phyloP scores from a whole-genome alignment of 2,888 invertebrate species.

The Pseudococcus viburni region DNA sequence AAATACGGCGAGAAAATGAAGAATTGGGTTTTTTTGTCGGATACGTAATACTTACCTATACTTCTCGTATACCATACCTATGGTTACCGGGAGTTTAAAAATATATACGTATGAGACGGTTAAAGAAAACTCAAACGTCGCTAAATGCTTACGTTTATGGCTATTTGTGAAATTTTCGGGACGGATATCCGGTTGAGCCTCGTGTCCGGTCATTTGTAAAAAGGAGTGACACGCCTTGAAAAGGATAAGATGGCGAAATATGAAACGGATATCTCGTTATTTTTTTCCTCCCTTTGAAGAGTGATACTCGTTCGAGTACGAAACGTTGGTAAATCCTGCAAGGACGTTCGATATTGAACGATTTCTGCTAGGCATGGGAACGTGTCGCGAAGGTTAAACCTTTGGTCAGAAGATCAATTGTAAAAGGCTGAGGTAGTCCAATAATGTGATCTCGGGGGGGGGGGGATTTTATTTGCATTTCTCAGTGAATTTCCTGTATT shows the following conservation, averaged over 20 bases:
- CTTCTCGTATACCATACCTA: not conserved
- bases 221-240: conserved; percentile 32
- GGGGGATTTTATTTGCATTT: no score
- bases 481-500: no score
- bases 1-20: not conserved
- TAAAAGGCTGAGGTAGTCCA: no score
- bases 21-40: not conserved
- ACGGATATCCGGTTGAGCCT: conserved; percentile 38
- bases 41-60: not conserved
- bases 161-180: conserved; percentile 40
- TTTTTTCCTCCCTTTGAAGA: not conserved
- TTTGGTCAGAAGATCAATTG: no score
- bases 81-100: not conserved
- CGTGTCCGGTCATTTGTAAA: conserved; percentile 33
- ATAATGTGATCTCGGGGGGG: no score
- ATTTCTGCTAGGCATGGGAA: not conserved
- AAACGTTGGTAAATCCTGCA: not conserved
- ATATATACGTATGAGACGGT: not conserved
- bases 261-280: conserved; percentile 14
- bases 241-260: conserved; percentile 40
- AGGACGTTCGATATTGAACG: not conserved
- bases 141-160: conserved; percentile 19
- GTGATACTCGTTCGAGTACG: not conserved
- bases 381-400: no score
- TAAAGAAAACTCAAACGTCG: conserved; percentile 22